Base-by-base conservation (phyloP, 37 sponge, comb jelly and placozoan genomes). In the Halisarca cf. caerulea region DNA sequence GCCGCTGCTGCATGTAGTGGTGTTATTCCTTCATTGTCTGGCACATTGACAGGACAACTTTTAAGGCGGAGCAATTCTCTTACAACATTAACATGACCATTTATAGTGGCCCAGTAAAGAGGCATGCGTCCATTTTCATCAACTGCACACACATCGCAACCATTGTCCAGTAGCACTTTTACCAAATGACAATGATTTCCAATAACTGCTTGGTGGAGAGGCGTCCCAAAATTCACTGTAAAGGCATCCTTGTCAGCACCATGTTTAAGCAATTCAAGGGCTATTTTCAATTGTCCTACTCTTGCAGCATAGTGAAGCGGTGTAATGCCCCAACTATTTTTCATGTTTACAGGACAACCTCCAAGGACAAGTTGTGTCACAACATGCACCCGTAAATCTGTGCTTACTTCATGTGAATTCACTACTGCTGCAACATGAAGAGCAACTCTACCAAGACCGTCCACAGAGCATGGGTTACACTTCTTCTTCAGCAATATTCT, bases 291-390 rank as follows among this genome's bases (percentile, higher is more conserved):
- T 74, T 25, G 36, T 21, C 77, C 77, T 21, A 11, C 24, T 8
- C 21, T 21, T 40, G 77, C 42, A 74, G 43, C 77, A 74, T 4
- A 43, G 77, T 74, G 77, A 38, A 74, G 77, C 15, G 77, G 77
- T 40, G 77, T 74, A 47, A 6, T 14, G 6, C 51, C 51, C 6
- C 11, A 47, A 6, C 11, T 6, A 11, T 47, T 11, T 14, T 6
- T 47, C 9, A 6, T 47, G 21, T 21, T 21, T 9, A 30, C 30
- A 38, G 8, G 23, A 38, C 32, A n/a, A n/a, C n/a, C n/a, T n/a
- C n/a, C n/a, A n/a, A n/a, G n/a, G n/a, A n/a, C n/a, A n/a, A n/a
- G n/a, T n/a, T n/a, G n/a, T n/a, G n/a, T n/a, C n/a, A n/a, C n/a
- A n/a, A n/a, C n/a, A n/a, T n/a, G n/a, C n/a, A n/a, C n/a, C n/a